Conservation (phyloP, 35 echinoderm and acorn worm genomes). For the Nesometra sesokonis region DNA sequence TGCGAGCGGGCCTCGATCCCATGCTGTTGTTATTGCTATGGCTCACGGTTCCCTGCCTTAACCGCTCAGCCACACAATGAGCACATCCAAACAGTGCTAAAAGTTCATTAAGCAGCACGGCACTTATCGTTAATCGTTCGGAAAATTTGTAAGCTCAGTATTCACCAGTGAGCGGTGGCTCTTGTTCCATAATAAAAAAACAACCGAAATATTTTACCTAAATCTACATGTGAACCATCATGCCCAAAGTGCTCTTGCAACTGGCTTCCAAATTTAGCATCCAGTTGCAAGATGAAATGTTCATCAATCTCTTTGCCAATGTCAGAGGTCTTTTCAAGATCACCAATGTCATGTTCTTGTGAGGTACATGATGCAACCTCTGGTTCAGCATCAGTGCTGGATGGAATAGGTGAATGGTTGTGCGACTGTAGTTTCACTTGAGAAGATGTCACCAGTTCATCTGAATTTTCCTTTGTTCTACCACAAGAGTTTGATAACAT, state of each 20-base stretch:
- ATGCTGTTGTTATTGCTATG: too few relatives aligned
- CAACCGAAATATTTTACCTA: neutral
- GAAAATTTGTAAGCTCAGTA: too few relatives aligned
- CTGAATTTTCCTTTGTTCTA: neutral
- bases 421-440: neutral
- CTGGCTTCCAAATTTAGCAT: neutral
- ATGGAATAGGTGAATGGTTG: neutral
- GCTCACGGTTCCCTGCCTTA: too few relatives aligned
- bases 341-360: neutral
- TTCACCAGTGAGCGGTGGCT: too few relatives aligned
- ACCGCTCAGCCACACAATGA: too few relatives aligned
- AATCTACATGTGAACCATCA: neutral
- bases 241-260: neutral
- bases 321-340: neutral
- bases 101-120: too few relatives aligned
- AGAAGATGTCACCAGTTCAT: neutral
- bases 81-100: too few relatives aligned
- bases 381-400: neutral
- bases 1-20: too few relatives aligned
- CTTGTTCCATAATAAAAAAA: too few relatives aligned
- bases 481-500: neutral
- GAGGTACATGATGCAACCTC: neutral
- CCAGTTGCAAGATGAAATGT: neutral
- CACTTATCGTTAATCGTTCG: too few relatives aligned
- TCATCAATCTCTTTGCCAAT: neutral